A percentile compares a stretch with the other conserved stretches of the same genome.
phyloP scores from a whole-genome alignment of 2,113 vertebrate genomes.

The Semnornis frantzii region DNA sequence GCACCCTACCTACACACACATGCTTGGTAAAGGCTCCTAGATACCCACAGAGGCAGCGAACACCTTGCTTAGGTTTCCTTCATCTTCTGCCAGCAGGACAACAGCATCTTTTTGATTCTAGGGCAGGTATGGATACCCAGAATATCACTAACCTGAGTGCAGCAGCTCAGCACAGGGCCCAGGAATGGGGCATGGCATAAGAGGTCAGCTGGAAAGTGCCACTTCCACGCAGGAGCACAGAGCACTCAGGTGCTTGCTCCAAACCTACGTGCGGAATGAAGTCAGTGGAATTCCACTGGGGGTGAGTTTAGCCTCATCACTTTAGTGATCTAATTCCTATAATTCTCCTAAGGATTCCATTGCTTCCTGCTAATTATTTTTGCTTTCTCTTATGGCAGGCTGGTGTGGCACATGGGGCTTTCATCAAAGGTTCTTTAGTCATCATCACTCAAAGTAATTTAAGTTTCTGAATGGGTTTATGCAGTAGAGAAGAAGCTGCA shows the following conservation, averaged over 20 bases:
- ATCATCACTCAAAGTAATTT: constrained; percentile 54
- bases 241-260: not conserved
- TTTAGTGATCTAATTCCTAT: constrained; percentile 61
- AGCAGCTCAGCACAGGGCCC: not conserved
- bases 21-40: not conserved
- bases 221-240: not conserved
- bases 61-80: not conserved
- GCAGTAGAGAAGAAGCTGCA: not conserved
- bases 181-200: not conserved
- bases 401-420: constrained; percentile 16
- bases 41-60: not conserved
- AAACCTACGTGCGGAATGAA: constrained; percentile 3
- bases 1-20: too few species aligned
- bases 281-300: constrained; percentile 33
- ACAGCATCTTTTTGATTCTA: not conserved
- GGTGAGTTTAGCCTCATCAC: constrained; percentile 54
- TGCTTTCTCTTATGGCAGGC: constrained; percentile 48
- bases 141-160: not conserved
- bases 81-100: not conserved
- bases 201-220: constrained; percentile 27
- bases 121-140: not conserved
- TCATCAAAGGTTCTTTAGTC: constrained; percentile 48
- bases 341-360: constrained; percentile 51
- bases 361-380: constrained; percentile 70
- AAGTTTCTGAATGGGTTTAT: constrained; percentile 51